Conservation (phyloP, 2,888 invertebrate species). For the Ornithoptera alexandrae region DNA sequence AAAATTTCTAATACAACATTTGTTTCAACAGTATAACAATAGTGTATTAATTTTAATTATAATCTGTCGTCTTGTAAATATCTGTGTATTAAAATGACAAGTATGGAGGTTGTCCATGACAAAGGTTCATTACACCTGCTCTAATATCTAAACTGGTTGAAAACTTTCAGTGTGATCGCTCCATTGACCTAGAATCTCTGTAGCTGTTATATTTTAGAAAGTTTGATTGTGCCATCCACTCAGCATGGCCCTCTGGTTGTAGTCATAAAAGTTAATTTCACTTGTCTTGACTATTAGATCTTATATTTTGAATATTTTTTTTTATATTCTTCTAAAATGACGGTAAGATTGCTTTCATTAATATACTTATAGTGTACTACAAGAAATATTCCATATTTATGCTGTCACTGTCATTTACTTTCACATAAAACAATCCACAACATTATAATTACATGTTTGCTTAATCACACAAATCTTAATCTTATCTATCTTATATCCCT, state of each 20-base stretch:
- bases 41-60: slow-evolving; percentile 10
- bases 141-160: slow-evolving; percentile 27
- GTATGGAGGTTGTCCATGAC: slow-evolving; percentile 13
- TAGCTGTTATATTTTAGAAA: slow-evolving; percentile 42
- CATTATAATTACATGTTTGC: no score
- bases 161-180: slow-evolving; percentile 34
- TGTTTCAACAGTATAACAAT: slow-evolving; percentile 8
- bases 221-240: slow-evolving; percentile 28
- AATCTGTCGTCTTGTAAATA: slow-evolving; percentile 8
- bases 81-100: slow-evolving; percentile 4
- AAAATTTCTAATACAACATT: background rate
- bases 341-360: background rate
- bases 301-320: background rate
- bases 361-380: no score
- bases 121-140: slow-evolving; percentile 26
- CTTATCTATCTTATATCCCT: no score
- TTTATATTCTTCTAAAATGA: slow-evolving; percentile 1
- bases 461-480: no score
- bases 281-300: background rate
- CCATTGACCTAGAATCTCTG: slow-evolving; percentile 38
- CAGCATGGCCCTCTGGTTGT: slow-evolving; percentile 24
- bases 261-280: slow-evolving; percentile 9
- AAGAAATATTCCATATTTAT: no score
- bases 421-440: no score
- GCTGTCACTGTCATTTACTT: no score